These are phyloP conservation scores for Brevipalpus yothersi DNA, from an alignment of 1,140 invertebrate species.

Conservation along the genomic window DNA sequence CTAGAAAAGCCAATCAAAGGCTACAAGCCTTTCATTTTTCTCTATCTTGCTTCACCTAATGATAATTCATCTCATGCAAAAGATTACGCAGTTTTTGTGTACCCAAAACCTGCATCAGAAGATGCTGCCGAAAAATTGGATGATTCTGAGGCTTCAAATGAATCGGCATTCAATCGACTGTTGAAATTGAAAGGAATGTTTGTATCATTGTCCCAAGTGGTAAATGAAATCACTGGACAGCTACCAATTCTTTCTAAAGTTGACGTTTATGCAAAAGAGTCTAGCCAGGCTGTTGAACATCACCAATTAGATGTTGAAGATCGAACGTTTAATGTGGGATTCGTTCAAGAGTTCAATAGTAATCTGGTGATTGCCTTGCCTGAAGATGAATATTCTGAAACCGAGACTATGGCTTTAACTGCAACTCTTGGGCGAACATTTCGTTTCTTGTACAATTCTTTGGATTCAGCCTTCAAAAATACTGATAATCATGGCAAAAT, in stretches of 20 bases:
- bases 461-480: slow-evolving; percentile 3
- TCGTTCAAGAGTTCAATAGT: slow-evolving; percentile 1
- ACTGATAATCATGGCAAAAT: background rate
- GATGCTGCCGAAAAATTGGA: background rate
- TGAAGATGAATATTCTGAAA: background rate
- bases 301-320: background rate
- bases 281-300: background rate
- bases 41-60: background rate
- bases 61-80: background rate
- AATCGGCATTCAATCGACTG: background rate
- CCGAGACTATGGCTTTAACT: background rate
- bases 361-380: background rate
- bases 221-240: slow-evolving; percentile 2
- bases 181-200: slow-evolving; percentile 5
- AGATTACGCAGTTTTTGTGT: background rate
- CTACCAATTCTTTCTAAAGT: background rate
- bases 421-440: background rate
- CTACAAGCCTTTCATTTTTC: background rate
- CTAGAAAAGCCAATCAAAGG: background rate
- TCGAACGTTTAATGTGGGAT: background rate
- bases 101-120: background rate
- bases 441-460: slow-evolving; percentile 3
- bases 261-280: background rate
- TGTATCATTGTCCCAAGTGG: background rate
- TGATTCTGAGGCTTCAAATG: background rate